Conservation (phyloP, 23 tunicate species). For the Ascidia mentula region DNA sequence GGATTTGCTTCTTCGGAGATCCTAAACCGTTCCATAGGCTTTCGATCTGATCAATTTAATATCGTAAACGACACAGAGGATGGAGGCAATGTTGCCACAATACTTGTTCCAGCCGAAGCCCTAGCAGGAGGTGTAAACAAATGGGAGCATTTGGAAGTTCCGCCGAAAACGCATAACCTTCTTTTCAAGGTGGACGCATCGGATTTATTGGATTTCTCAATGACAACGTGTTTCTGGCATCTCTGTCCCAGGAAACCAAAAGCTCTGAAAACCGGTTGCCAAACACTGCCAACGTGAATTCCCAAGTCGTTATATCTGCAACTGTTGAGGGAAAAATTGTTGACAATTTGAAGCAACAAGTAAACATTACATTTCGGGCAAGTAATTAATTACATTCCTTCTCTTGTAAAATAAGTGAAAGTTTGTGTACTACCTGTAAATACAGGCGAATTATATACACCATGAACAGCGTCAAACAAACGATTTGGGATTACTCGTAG, state of each 20-base stretch:
- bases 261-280: not conserved
- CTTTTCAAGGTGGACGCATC: not conserved
- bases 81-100: not conserved
- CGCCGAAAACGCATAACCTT: not conserved
- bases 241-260: not conserved
- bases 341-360: not conserved
- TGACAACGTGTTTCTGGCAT: not conserved
- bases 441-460: too few species aligned
- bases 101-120: not conserved
- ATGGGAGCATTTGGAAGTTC: not conserved
- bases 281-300: not conserved
- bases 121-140: too few species aligned
- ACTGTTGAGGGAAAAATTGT: not conserved
- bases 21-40: not conserved
- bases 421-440: too few species aligned
- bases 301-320: conserved; percentile 3
- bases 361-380: not conserved
- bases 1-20: not conserved
- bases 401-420: too few species aligned
- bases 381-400: too few species aligned
- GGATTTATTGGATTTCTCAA: not conserved
- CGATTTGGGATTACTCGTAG: too few species aligned
- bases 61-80: not conserved
- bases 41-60: not conserved
- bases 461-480: too few species aligned